Conservation (phyloP, 2,888 invertebrate genomes). For the Drosophila heteroneura region DNA sequence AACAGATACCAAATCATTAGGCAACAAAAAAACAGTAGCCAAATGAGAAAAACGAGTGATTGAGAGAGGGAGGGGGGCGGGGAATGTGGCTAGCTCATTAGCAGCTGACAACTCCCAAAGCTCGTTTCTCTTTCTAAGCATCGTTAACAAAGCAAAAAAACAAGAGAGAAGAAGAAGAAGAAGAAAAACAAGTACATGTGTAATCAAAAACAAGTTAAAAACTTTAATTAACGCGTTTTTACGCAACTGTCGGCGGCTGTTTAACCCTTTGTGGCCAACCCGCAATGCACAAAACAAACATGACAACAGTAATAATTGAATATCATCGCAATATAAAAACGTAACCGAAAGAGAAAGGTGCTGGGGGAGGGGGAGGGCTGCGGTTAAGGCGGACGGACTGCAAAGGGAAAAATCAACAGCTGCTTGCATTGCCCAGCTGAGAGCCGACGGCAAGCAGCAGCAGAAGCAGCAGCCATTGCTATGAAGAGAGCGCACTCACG, state of each 20-base stretch:
- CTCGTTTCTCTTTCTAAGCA: conserved; percentile 20
- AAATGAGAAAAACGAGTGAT: conserved; percentile 1
- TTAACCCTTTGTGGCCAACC: conserved; percentile 71
- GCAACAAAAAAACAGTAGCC: conserved; percentile 32
- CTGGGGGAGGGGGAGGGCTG: not conserved
- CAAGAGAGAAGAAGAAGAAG: conserved; percentile 2
- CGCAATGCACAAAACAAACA: conserved; percentile 73
- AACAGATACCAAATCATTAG: conserved; percentile 37
- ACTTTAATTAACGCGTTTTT: conserved; percentile 80
- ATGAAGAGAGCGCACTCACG: conserved; percentile 7
- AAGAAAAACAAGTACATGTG: conserved; percentile 32
- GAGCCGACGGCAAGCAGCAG: conserved; percentile 60
- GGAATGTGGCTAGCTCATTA: conserved; percentile 59
- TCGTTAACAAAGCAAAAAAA: conserved; percentile 41
- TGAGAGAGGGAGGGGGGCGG: not conserved
- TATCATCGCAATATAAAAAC: conserved; percentile 80
- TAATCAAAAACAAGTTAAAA: conserved; percentile 73
- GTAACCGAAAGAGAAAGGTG: conserved; percentile 35
- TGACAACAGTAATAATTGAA: conserved; percentile 80
- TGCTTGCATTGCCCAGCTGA: conserved; percentile 58
- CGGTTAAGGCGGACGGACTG: conserved; percentile 1
- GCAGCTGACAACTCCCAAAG: conserved; percentile 62
- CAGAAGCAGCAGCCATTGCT: conserved; percentile 70
- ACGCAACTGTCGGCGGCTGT: conserved; percentile 77
- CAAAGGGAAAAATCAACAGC: conserved; percentile 77